Conservation (phyloP, 2,888 invertebrate genomes). For the Monopis laevigella region DNA sequence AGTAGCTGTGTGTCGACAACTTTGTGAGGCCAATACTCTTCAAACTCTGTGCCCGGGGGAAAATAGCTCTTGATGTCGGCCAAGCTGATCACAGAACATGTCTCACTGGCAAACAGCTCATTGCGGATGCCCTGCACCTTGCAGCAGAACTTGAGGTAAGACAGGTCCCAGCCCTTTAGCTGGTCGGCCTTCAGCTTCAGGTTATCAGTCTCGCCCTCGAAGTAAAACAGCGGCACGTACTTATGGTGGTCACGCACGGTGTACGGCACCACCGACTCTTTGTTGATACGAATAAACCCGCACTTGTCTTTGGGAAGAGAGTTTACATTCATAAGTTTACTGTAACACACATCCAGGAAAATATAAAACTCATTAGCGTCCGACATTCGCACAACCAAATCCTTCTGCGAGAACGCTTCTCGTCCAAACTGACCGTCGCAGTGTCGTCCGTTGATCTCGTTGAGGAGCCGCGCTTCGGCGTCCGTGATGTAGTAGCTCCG, state of each 20-base stretch:
- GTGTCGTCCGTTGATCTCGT: conserved; percentile 92
- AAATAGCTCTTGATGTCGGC: conserved; percentile 92
- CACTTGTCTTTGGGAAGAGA: conserved; percentile 80
- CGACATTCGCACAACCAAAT: conserved; percentile 86
- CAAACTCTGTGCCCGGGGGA: conserved; percentile 88
- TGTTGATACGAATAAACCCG: conserved; percentile 91
- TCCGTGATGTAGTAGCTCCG: conserved; percentile 94
- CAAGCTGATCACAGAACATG: conserved; percentile 89
- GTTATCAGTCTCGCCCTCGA: conserved; percentile 91
- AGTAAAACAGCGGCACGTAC: conserved; percentile 90
- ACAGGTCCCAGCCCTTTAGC: conserved; percentile 90
- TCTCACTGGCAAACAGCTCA: conserved; percentile 90
- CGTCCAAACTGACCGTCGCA: conserved; percentile 91
- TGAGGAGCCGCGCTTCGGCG: conserved; percentile 87
- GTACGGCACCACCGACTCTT: conserved; percentile 93
- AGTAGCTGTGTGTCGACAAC: conserved; percentile 84
- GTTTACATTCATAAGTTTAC: conserved; percentile 78
- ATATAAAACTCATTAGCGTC: conserved; percentile 93
- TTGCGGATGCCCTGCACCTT: conserved; percentile 93
- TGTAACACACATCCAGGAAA: conserved; percentile 89
- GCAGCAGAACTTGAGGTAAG: conserved; percentile 93
- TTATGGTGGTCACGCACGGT: conserved; percentile 84
- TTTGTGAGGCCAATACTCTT: conserved; percentile 94
- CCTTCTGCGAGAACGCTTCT: conserved; percentile 86
- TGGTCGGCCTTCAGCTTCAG: conserved; percentile 87